Base-by-base conservation (phyloP, 2,113 vertebrate species). In the Pithys albifrons region DNA sequence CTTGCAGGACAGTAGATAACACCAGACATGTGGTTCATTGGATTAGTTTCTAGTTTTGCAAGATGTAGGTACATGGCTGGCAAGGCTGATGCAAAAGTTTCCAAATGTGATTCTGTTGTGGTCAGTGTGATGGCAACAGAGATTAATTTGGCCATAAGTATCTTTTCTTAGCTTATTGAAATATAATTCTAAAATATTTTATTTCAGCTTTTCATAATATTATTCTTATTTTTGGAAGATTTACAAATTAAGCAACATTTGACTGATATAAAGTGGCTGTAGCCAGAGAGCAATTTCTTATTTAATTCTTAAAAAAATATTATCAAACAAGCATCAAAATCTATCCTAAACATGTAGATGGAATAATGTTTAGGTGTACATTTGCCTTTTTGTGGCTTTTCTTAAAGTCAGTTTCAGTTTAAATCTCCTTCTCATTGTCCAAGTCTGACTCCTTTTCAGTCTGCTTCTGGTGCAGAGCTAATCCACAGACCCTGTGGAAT, bases 191-290 rank as follows among this genome's bases (percentile, higher is more conserved):
- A 64, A 91, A 91, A 92, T 95, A 94, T 86, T 93, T 95, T 72
- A 76, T 95, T 95, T 95, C 41, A 74, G 54, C 61, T 91, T 95
- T 93, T 75, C 95, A 93, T 91, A 94, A 91, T 89, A 87, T 96
- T 95, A 94, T 96, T 76, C 73, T 94, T 95, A 79, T 89, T 94
- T 96, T 95, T 97, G 95, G 95, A 95, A 92, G 31, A 69, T 81
- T 13, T 87, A 52, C 91, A 94, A 85, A 28, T 87, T 85, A 85
- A 94, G 86, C 66, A 95, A 87, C 22, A 24, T 81, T 74, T 75
- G 65, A 91, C 52, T 41, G 70, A 74, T 69, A 87, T 65, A 75
- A 93, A 45, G 52, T 54, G 59, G 18, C 29, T 78, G 54, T 41
- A 94, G 61, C 76, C 89, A 85, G 61, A 84, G 27, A 92, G 35